phyloP scores from a whole-genome alignment of 2,797 vertebrate genomes.

The Calcarius lapponicus region DNA sequence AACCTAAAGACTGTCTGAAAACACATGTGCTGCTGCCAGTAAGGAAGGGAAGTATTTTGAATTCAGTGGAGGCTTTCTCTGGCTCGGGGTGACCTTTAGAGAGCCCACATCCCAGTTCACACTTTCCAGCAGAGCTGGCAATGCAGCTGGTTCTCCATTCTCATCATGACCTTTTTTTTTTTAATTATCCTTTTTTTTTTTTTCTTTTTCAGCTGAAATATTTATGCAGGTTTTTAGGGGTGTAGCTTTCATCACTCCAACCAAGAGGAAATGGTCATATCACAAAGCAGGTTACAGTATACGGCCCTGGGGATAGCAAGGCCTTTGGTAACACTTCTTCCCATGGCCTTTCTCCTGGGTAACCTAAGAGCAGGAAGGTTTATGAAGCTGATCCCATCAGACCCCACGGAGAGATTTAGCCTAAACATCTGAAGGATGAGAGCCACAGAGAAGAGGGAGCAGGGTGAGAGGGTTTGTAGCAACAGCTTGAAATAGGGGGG shows the following conservation, averaged over 20 bases:
- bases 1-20: not conserved
- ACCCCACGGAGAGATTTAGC: slow-evolving; percentile 30
- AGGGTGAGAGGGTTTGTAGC: slow-evolving; percentile 1
- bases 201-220: not conserved
- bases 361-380: slow-evolving; percentile 47
- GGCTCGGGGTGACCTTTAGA: slow-evolving; percentile 44
- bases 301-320: slow-evolving; percentile 16
- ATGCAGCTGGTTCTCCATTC: not conserved
- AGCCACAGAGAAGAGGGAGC: not conserved
- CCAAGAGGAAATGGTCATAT: slow-evolving; percentile 47
- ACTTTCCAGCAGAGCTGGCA: not conserved
- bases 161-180: not conserved
- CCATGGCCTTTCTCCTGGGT: slow-evolving; percentile 45
- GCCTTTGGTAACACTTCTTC: slow-evolving; percentile 42
- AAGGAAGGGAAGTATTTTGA: slow-evolving; percentile 22
- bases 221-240: slow-evolving; percentile 38
- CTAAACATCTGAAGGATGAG: slow-evolving; percentile 59
- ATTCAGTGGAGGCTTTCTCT: slow-evolving; percentile 24
- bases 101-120: not conserved
- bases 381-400: slow-evolving; percentile 47
- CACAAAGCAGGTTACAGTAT: slow-evolving; percentile 54
- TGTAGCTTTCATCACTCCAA: slow-evolving; percentile 57
- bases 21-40: not conserved
- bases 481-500: slow-evolving; percentile 37
- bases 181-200: not conserved